Conservation (phyloP, 2,113 vertebrate species). For the Megaleporinus macrocephalus region DNA sequence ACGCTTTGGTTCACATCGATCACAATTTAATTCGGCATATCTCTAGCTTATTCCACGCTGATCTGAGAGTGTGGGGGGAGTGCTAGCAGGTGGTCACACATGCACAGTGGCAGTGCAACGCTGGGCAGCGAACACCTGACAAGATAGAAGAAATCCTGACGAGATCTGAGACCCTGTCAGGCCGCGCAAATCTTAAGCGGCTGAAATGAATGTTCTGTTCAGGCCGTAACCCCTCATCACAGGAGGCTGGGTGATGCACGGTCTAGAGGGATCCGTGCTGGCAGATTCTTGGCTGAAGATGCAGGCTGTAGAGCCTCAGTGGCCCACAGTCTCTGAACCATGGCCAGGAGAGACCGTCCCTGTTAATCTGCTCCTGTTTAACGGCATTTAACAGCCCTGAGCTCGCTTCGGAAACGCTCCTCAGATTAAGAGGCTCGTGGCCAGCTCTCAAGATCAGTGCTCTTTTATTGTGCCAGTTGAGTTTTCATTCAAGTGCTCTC, state of each 20-base stretch:
- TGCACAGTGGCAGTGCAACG: background rate
- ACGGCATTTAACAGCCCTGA: background rate
- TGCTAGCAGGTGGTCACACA: background rate
- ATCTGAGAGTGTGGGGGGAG: background rate
- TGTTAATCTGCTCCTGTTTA: background rate
- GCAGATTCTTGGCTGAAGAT: conserved; percentile 7
- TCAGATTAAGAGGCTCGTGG: background rate
- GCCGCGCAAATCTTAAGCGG: background rate
- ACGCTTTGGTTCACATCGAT: background rate
- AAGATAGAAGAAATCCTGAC: background rate
- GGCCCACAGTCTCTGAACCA: conserved; percentile 24
- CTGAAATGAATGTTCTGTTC: conserved; percentile 13
- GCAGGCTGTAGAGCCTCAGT: background rate
- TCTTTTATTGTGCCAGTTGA: background rate
- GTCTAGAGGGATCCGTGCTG: conserved; percentile 9
- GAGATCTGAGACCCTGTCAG: background rate
- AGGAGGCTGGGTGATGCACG: conserved; percentile 9
- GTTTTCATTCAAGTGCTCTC: background rate
- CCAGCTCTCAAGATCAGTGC: background rate
- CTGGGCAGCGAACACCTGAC: background rate
- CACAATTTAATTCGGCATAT: conserved; percentile 1
- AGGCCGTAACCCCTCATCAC: conserved; percentile 24
- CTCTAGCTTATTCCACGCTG: background rate
- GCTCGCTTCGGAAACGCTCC: background rate
- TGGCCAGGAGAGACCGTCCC: conserved; percentile 7